Base-by-base conservation (phyloP, 2,797 vertebrate species). In the Crocidura indochinensis region DNA sequence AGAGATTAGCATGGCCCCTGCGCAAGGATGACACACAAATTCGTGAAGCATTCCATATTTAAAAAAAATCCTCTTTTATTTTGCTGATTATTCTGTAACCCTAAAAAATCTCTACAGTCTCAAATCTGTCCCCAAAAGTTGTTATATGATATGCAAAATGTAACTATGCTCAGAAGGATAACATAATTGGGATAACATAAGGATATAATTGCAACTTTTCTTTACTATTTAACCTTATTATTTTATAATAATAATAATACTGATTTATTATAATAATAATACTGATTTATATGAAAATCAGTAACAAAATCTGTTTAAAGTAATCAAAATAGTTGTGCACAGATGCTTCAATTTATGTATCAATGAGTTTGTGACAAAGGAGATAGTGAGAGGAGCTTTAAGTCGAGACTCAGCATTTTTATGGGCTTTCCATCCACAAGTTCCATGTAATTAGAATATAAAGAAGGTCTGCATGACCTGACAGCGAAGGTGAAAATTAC, bases 101-200 rank as follows among this genome's bases (percentile, higher is more conserved):
- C 22, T 27, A 67, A 46, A 69, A 51, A 87, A 60, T 27, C 27
- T 79, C 89, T 24, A 84, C 8, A 79, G 62, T n/a, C 76, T 26
- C 87, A 82, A 90, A 71, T 26, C 22, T 60, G 19, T 31, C 90
- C 71, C 27, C 47, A 14, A 24, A 62, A 82, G 86, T 20, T 79
- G 67, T 91, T 60, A 44, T 71, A 24, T 88, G 29, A 88, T 79
- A 86, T 56, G 72, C 56, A 90, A 94, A 86, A 74, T 56, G 46
- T 75, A 71, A 91, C 92, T 93, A 89, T 17, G 38, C 73, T 93
- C 80, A 91, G 79, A 65, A 95, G 80, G 87, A 74, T 65, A 90
- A 82, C 29, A 91, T 94, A 93, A 88, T 83, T 81, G 12, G 88
- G 88, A 14, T 56, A 84, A 78, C 90, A 27, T 6, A 67, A 73